Evolutionary conservation across 2,888 invertebrate species (phyloP).

Genomic region (Tipula unca): DNA sequence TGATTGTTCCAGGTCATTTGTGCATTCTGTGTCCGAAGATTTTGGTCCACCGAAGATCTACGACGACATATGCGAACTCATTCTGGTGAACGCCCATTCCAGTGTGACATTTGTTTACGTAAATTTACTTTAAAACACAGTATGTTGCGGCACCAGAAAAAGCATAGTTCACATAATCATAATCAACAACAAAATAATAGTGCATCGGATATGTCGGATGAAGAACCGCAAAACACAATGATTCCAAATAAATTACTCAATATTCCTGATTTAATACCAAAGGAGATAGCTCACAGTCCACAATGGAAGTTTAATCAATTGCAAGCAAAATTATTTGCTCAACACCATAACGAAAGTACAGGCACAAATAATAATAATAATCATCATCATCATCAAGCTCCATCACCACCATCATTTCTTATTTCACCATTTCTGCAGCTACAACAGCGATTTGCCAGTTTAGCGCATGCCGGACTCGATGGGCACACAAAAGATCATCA

Average conservation of each 20-base stretch:
- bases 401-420: neutral
- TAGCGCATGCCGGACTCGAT: neutral
- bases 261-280: slow-evolving; percentile 23
- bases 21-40: slow-evolving; percentile 85
- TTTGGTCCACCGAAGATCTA: slow-evolving; percentile 92
- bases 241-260: slow-evolving; percentile 8
- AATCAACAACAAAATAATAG: slow-evolving; percentile 32
- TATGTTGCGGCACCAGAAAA: slow-evolving; percentile 88
- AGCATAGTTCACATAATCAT: slow-evolving; percentile 59
- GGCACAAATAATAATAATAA: neutral
- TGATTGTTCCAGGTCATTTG: slow-evolving; percentile 50
- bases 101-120: slow-evolving; percentile 80
- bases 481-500: slow-evolving; percentile 17
- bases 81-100: slow-evolving; percentile 85
- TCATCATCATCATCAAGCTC: neutral
- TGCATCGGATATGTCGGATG: slow-evolving; percentile 41
- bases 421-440: slow-evolving; percentile 4
- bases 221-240: slow-evolving; percentile 33
- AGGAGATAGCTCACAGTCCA: neutral
- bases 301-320: slow-evolving; percentile 14
- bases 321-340: slow-evolving; percentile 35
- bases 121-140: slow-evolving; percentile 89
- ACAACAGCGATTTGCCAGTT: neutral
- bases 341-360: neutral
- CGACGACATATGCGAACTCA: slow-evolving; percentile 91